A percentile compares a stretch with the other conserved stretches of the same genome.
Conservation (phyloP, 92 coral and sea anemone species). For the Parazoanthus swiftii region DNA sequence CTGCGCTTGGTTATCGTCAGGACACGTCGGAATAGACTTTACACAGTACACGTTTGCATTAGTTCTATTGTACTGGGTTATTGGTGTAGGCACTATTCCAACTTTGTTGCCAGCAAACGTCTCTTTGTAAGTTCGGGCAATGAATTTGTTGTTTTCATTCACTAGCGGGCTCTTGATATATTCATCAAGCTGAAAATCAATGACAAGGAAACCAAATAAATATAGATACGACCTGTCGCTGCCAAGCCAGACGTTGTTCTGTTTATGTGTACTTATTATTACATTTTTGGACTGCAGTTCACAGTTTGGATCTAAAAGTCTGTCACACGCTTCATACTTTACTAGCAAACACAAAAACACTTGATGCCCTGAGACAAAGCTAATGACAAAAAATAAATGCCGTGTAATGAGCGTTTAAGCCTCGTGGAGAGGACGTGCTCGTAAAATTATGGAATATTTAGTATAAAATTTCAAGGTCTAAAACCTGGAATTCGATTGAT, state of each 20-base stretch:
- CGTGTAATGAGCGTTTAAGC: not conserved
- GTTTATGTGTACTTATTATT: too few relatives aligned
- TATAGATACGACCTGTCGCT: not conserved
- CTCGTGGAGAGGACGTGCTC: too few relatives aligned
- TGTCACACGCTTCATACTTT: not conserved
- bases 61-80: slow-evolving; percentile 46
- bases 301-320: not conserved
- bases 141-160: slow-evolving; percentile 62
- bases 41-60: slow-evolving; percentile 33
- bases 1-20: not conserved
- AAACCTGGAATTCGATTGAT: too few relatives aligned
- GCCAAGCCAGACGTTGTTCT: not conserved
- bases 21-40: slow-evolving; percentile 4
- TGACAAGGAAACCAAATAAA: not conserved
- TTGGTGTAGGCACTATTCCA: slow-evolving; percentile 50
- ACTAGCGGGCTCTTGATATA: slow-evolving; percentile 73
- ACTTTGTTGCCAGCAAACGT: slow-evolving; percentile 29
- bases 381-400: not conserved
- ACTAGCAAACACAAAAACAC: not conserved
- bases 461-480: too few relatives aligned
- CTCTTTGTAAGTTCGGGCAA: slow-evolving; percentile 65
- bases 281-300: not conserved
- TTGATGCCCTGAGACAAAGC: not conserved
- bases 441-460: too few relatives aligned
- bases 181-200: slow-evolving; percentile 66